Evolutionary conservation across 2,797 vertebrate species (phyloP), one percentile per base, ranked within the genome.

Genomic region (Muscicapa comitata): DNA sequence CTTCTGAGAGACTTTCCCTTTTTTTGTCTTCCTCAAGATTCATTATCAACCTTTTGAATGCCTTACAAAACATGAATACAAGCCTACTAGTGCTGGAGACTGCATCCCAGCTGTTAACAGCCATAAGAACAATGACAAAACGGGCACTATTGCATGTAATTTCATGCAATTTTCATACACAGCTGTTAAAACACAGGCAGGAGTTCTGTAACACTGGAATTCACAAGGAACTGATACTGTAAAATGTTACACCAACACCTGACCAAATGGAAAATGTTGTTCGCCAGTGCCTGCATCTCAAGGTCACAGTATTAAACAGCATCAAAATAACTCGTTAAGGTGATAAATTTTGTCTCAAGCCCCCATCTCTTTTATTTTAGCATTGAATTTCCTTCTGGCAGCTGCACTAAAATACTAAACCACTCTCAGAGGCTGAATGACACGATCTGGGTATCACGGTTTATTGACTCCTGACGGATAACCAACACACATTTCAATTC

Each of bases 341-440:
- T 43, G 57, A 83, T 68, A 65, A n/a, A 65, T 77, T 85, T 90
- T 71, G 67, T 35, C 33, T 73, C 48, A 57, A 92, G 53, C 24
- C 43, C 26, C 24, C 29, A n/a, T 53, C 55, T 77, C 81, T 92
- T 81, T 83, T 48, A 72, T 91, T 96, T 68, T 43, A 82, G 74
- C 40, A 78, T n/a, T 31, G n/a, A 54, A 83, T 96, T 94, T 95
- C 86, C 62, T 81, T 55, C 84, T 87, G 85, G 76, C 81, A 94
- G 84, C 91, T 87, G 88, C 73, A 68, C 54, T 71, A 86, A 75
- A 91, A 76, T 4, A 66, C 67, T 79, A 85, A 87, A 79, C 53
- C 31, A 4, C 58, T 57, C 61, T 74, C 31, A 67, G 62, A 54
- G 40, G 72, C 17, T 62, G 67, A 91, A 58, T 19, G 67, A 94